Conservation (phyloP, 1,140 invertebrate species). For the Drosophila leontia region DNA sequence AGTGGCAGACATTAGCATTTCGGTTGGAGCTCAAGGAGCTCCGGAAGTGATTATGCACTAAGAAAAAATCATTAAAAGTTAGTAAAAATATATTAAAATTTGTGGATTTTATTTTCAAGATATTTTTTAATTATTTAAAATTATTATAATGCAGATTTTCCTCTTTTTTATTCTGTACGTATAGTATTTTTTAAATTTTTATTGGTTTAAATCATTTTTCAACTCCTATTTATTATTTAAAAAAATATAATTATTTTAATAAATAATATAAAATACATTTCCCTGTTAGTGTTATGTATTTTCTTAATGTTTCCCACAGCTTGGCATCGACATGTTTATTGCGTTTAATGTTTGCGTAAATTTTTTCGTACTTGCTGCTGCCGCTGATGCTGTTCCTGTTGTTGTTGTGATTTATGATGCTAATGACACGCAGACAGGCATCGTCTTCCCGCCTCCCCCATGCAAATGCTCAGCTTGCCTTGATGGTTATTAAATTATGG, state of each 20-base stretch:
- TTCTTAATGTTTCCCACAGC: constrained; percentile 1
- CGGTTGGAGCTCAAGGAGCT: constrained; percentile 25
- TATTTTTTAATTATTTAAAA: neutral
- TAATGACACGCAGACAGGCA: constrained; percentile 75
- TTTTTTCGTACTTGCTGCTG: constrained; percentile 53
- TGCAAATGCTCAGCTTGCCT: constrained; percentile 55
- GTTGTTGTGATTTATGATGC: constrained; percentile 81
- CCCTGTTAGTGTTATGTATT: neutral
- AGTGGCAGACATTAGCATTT: constrained; percentile 70
- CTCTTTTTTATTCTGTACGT: neutral
- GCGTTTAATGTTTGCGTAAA: constrained; percentile 77
- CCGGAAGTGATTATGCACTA: constrained; percentile 13
- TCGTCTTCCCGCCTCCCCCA: constrained; percentile 26
- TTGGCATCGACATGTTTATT: constrained; percentile 75
- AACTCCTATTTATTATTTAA: too few relatives aligned
- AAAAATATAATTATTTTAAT: neutral
- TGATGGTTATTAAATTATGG: constrained; percentile 84
- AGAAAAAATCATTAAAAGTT: neutral
- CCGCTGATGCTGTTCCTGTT: constrained; percentile 37
- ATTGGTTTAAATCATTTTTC: neutral
- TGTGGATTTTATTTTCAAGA: neutral
- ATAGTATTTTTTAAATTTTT: neutral
- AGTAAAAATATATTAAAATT: neutral
- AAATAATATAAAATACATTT: neutral
- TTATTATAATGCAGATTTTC: too few relatives aligned